Evolutionary conservation across 1,140 invertebrate species (phyloP).

Genomic region (Drosophila baimaii): DNA sequence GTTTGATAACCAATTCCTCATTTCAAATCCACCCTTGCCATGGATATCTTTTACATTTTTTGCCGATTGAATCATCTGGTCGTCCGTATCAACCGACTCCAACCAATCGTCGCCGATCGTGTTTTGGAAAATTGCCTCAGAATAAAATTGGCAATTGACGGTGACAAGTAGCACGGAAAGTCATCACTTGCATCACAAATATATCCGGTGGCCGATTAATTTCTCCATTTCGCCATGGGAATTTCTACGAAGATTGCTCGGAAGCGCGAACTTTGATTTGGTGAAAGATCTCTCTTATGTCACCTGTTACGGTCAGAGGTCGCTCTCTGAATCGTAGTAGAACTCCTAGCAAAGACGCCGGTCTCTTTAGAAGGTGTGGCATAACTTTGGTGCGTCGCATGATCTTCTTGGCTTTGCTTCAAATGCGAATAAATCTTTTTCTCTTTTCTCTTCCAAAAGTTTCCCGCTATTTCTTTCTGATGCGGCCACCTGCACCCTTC

Average conservation of each 20-base stretch:
- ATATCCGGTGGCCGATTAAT: not conserved
- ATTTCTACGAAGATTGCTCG: not conserved
- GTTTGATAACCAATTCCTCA: not conserved
- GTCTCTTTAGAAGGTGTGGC: too few species aligned
- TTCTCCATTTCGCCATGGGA: not conserved
- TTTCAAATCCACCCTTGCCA: not conserved
- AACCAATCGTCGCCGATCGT: not conserved
- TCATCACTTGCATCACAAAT: constrained; percentile 1
- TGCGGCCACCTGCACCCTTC: too few species aligned
- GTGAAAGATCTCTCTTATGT: too few species aligned
- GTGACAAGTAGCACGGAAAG: too few species aligned
- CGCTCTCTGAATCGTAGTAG: not conserved
- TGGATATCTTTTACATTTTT: not conserved
- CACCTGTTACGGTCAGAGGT: too few species aligned
- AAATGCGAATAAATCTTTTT: too few species aligned
- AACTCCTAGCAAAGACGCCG: not conserved
- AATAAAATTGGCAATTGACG: too few species aligned
- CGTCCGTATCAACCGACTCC: not conserved
- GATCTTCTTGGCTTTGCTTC: too few species aligned
- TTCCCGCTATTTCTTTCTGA: too few species aligned
- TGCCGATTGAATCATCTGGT: not conserved
- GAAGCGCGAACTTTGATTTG: too few species aligned
- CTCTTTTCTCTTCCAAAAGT: too few species aligned
- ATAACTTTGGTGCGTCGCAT: too few species aligned
- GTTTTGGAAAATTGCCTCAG: not conserved